Percentiles rank a stretch among this genome's conserved stretches.
These are phyloP conservation scores for Agrochola lychnidis DNA, from an alignment of 2,888 invertebrate genomes.

Conservation along the genomic window DNA sequence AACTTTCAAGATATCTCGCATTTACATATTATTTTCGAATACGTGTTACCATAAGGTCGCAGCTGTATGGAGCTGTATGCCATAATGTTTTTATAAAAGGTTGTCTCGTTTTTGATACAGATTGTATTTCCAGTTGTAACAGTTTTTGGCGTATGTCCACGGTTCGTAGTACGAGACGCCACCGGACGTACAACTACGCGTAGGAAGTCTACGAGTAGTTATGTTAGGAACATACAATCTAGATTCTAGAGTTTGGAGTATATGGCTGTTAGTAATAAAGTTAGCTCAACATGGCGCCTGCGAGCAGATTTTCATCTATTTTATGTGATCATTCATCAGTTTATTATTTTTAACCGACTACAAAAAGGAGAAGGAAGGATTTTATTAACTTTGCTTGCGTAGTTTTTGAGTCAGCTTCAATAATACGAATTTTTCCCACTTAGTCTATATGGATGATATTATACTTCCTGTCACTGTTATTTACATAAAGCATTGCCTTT, in stretches of 20 bases:
- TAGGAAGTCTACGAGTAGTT: conserved; percentile 16
- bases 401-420: too few species aligned
- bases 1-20: background rate
- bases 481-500: too few species aligned
- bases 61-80: conserved; percentile 5
- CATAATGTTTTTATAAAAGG: conserved; percentile 37
- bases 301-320: conserved; percentile 27
- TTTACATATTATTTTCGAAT: conserved; percentile 14
- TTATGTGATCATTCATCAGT: conserved; percentile 12
- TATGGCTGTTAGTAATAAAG: conserved; percentile 39
- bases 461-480: too few species aligned
- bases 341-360: background rate
- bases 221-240: conserved; percentile 27
- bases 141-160: conserved; percentile 52
- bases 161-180: conserved; percentile 23
- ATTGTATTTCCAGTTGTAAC: conserved; percentile 37
- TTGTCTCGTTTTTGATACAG: conserved; percentile 26
- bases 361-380: too few species aligned
- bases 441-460: too few species aligned
- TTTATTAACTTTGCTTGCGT: too few species aligned
- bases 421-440: too few species aligned
- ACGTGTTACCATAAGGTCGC: background rate
- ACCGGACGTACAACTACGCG: conserved; percentile 23
- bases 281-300: conserved; percentile 13
- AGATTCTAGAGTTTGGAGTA: conserved; percentile 9